Evolutionary conservation across 2,113 vertebrate species (phyloP).

Genomic region (Pionites leucogaster): DNA sequence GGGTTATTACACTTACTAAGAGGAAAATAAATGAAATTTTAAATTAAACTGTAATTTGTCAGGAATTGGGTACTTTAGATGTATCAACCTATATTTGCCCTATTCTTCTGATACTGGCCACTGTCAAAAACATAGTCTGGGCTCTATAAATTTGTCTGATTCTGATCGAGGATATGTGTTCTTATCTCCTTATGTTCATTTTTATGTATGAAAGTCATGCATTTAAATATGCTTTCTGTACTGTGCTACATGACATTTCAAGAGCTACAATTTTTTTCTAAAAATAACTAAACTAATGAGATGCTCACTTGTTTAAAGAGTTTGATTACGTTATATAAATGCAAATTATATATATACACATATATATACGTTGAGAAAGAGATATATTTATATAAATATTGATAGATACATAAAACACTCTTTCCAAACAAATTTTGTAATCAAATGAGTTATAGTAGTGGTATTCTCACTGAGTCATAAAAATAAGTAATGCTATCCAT

Average conservation of each 20-base stretch:
- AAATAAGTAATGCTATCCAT: neutral
- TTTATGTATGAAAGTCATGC: neutral
- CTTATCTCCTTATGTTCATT: neutral
- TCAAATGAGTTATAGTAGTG: neutral
- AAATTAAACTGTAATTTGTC: neutral
- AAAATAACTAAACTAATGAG: neutral
- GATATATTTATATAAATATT: neutral
- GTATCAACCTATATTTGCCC: neutral
- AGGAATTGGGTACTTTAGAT: neutral
- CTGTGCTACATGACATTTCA: neutral
- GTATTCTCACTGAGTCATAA: neutral
- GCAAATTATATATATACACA: neutral
- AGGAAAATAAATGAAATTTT: neutral
- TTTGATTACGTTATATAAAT: neutral
- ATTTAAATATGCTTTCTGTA: neutral
- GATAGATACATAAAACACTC: neutral
- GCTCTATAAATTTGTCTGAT: neutral
- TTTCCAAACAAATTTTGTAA: neutral
- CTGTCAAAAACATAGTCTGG: neutral
- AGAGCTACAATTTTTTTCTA: neutral
- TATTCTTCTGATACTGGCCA: neutral
- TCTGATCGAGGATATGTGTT: neutral
- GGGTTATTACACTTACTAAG: neutral
- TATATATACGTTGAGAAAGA: neutral
- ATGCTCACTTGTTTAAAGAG: neutral